phyloP scores from a whole-genome alignment of 2,113 vertebrate genomes.

The Hiodon tergisus region DNA sequence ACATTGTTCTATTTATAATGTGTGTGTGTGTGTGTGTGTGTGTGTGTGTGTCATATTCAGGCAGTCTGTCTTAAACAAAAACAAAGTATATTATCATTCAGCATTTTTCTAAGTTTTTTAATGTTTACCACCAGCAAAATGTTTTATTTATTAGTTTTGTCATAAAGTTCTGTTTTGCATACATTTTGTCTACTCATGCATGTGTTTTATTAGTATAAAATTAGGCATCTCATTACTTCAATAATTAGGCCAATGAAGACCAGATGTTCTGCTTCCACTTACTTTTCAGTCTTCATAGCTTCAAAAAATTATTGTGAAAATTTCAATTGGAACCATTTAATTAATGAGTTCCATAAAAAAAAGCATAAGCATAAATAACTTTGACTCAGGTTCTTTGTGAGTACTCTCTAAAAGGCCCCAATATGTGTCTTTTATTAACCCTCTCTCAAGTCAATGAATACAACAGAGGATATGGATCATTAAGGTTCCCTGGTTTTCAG shows the following conservation, averaged over 20 bases:
- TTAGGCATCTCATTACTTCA: conserved; percentile 88
- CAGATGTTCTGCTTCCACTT: conserved; percentile 75
- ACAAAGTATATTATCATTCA: conserved; percentile 45
- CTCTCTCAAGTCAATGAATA: no score
- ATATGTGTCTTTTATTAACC: no score
- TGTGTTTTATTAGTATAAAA: conserved; percentile 78
- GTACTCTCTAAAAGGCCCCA: no score
- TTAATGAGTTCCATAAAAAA: conserved; percentile 25
- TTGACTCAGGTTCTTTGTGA: conserved; percentile 13
- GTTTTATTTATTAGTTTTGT: conserved; percentile 81
- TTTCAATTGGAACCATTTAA: conserved; percentile 43
- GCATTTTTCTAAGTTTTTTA: conserved; percentile 48
- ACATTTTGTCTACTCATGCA: conserved; percentile 71
- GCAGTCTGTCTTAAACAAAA: no score
- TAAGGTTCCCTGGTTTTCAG: no score
- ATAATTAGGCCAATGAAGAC: conserved; percentile 87
- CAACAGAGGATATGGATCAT: no score
- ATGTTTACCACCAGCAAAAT: conserved; percentile 67
- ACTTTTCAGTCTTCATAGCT: conserved; percentile 56
- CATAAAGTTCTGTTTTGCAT: conserved; percentile 70
- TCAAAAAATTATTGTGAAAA: conserved; percentile 51
- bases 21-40: no score
- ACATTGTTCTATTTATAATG: no score
- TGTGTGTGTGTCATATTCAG: no score
- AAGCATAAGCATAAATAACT: conserved; percentile 29